A percentile compares a stretch with the other conserved stretches of the same genome.
These are phyloP conservation scores for Melieria omissa DNA, from an alignment of 2,888 invertebrate genomes.

Conservation along the genomic window DNA sequence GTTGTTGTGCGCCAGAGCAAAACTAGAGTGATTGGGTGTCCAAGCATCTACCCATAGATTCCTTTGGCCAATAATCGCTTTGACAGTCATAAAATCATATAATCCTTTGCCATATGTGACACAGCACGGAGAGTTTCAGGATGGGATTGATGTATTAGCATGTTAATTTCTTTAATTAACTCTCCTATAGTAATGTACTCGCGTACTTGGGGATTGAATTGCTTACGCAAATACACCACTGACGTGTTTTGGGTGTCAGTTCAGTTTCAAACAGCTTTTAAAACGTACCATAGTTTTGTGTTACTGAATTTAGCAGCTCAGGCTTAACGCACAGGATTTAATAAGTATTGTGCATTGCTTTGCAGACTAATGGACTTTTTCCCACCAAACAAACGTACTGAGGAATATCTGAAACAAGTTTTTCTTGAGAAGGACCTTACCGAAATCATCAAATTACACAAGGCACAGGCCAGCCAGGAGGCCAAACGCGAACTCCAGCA, in stretches of 20 bases:
- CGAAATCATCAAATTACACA: conserved; percentile 83
- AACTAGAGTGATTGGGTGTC: conserved; percentile 39
- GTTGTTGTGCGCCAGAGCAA: conserved; percentile 30
- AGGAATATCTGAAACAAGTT: conserved; percentile 83
- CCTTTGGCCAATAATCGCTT: conserved; percentile 35
- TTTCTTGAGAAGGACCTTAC: conserved; percentile 84
- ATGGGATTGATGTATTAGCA: conserved; percentile 48
- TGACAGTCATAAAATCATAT: conserved; percentile 14
- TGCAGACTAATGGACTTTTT: conserved; percentile 90
- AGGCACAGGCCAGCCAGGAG: conserved; percentile 86
- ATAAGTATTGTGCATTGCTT: conserved; percentile 19
- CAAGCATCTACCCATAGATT: conserved; percentile 36
- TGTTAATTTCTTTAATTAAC: conserved; percentile 62
- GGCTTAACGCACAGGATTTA: neutral
- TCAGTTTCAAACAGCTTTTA: conserved; percentile 51
- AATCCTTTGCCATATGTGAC: too few species aligned
- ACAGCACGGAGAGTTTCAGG: conserved; percentile 53
- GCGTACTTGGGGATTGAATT: conserved; percentile 50
- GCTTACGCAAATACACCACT: conserved; percentile 53
- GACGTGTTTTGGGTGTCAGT: conserved; percentile 56
- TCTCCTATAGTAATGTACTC: conserved; percentile 55
- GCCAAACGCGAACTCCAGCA: conserved; percentile 83
- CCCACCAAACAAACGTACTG: conserved; percentile 92
- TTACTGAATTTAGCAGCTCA: neutral
- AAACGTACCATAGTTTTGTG: neutral